A percentile compares a stretch with the other conserved stretches of the same genome.
phyloP scores from a whole-genome alignment of 2,797 vertebrate genomes.

The Ctenochaetus hawaiiensis region DNA sequence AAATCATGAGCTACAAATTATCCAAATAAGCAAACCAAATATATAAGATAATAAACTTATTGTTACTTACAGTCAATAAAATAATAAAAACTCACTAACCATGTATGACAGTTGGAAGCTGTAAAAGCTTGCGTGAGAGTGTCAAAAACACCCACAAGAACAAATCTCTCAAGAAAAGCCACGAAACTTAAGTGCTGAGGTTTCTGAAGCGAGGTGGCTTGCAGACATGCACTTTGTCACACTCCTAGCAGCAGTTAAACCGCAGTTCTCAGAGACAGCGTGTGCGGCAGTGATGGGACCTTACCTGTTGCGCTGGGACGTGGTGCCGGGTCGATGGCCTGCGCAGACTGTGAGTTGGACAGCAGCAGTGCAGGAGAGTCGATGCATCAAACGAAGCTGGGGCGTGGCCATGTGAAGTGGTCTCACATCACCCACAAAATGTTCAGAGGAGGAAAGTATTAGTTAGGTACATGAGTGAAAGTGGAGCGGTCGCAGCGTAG shows the following conservation, averaged over 20 bases:
- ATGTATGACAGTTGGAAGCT: background rate
- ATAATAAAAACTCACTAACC: constrained; percentile 12
- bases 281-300: constrained; percentile 54
- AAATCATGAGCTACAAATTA: background rate
- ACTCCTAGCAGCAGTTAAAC: constrained; percentile 7
- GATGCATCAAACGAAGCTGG: constrained; percentile 48
- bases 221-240: constrained; percentile 39
- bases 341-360: constrained; percentile 57
- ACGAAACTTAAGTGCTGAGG: constrained; percentile 6
- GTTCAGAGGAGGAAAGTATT: constrained; percentile 13
- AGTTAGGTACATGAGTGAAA: background rate
- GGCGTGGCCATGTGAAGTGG: constrained; percentile 75
- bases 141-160: background rate
- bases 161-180: constrained; percentile 6
- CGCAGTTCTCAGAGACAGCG: constrained; percentile 1
- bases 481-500: no score
- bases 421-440: constrained; percentile 27
- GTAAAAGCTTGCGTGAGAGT: constrained; percentile 6
- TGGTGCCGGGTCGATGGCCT: constrained; percentile 70
- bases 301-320: constrained; percentile 82
- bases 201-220: constrained; percentile 11
- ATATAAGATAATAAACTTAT: no score
- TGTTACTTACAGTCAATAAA: no score
- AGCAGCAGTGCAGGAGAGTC: constrained; percentile 38
- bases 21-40: background rate